These are phyloP conservation scores for Drosophila repleta DNA, from an alignment of 1,140 invertebrate species.

Conservation along the genomic window DNA sequence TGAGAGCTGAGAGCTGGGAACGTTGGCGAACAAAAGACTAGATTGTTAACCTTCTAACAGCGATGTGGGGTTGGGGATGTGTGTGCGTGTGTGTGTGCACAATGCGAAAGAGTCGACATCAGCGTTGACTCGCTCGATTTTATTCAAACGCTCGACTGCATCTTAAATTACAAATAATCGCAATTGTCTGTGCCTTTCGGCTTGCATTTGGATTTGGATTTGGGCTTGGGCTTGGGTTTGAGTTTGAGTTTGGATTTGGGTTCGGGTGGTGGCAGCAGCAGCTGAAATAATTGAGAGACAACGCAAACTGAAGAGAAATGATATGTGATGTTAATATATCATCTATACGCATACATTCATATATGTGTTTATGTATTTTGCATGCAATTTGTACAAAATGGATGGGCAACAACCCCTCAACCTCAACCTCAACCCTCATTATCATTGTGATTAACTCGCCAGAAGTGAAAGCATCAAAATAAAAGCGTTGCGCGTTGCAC, in stretches of 20 bases:
- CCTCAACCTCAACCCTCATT: conserved; percentile 69
- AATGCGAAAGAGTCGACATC: conserved; percentile 46
- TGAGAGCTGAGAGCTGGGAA: conserved; percentile 10
- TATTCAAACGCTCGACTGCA: conserved; percentile 75
- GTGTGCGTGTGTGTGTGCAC: conserved; percentile 10
- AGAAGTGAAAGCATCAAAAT: conserved; percentile 73
- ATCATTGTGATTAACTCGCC: conserved; percentile 78
- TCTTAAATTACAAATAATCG: conserved; percentile 83
- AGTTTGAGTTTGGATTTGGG: conserved; percentile 16
- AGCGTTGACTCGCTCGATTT: conserved; percentile 68
- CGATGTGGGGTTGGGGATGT: conserved; percentile 1
- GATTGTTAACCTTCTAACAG: conserved; percentile 71
- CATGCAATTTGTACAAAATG: conserved; percentile 66
- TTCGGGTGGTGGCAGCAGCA: conserved; percentile 53
- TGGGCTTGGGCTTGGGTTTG: conserved; percentile 14
- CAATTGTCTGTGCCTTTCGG: conserved; percentile 64
- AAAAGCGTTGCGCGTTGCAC: conserved; percentile 32
- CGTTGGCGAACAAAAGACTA: conserved; percentile 27
- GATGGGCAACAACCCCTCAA: conserved; percentile 37
- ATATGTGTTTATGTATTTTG: conserved; percentile 23
- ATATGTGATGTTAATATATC: conserved; percentile 27
- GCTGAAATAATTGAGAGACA: conserved; percentile 83
- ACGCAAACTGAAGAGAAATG: conserved; percentile 68
- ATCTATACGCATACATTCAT: too few species aligned
- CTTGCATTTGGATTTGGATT: conserved; percentile 34